Percentiles rank a stretch among this genome's conserved stretches.
Conservation (phyloP, 2,888 invertebrate genomes). For the Drosophila cognata region DNA sequence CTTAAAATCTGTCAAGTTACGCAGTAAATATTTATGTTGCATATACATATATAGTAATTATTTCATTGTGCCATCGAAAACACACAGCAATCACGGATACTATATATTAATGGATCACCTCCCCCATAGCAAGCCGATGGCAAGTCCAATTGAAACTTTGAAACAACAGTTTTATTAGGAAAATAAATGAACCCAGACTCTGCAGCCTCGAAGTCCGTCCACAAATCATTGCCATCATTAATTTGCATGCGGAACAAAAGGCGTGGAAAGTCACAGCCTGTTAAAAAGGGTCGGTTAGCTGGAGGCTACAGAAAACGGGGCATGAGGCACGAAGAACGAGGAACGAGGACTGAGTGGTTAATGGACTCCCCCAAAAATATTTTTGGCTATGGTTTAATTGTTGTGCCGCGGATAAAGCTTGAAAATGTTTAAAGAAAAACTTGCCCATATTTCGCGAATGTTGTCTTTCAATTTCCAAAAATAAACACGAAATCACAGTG, state of each 20-base stretch:
- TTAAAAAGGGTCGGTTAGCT: constrained; percentile 48
- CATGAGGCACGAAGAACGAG: not conserved
- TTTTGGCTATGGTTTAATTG: constrained; percentile 32
- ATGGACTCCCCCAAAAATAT: constrained; percentile 30
- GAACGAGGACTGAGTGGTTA: constrained; percentile 13
- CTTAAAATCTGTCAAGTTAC: not conserved
- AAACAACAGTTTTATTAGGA: constrained; percentile 47
- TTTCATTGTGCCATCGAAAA: not conserved
- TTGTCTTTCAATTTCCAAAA: constrained; percentile 63
- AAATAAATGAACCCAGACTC: constrained; percentile 48
- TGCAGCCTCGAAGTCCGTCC: not conserved
- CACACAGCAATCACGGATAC: not conserved
- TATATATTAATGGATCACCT: constrained; percentile 2
- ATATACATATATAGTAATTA: not conserved
- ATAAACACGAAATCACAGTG: constrained; percentile 51
- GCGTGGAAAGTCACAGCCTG: constrained; percentile 44
- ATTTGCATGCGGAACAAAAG: constrained; percentile 66
- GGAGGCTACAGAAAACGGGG: not conserved
- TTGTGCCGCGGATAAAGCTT: constrained; percentile 21
- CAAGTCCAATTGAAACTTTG: constrained; percentile 59
- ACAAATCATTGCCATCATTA: constrained; percentile 71
- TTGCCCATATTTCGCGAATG: constrained; percentile 39
- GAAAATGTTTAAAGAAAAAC: constrained; percentile 36
- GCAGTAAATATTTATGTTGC: not conserved
- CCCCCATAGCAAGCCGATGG: constrained; percentile 3